Conservation (phyloP, 1,140 invertebrate genomes). For the Hylyphantes graminicola region DNA sequence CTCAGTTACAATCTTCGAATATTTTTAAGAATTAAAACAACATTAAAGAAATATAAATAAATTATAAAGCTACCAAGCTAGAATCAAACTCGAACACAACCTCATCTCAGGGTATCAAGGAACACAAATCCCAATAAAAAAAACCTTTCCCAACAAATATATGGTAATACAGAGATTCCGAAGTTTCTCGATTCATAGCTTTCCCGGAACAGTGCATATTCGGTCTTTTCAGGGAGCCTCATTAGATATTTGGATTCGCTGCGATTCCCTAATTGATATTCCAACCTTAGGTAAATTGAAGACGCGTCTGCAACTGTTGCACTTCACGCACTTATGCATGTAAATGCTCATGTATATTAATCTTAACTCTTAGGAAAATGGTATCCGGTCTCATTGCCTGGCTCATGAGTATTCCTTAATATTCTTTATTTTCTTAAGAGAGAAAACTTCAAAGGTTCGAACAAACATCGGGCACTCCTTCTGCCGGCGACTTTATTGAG, state of each 20-base stretch:
- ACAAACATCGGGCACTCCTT: slow-evolving; percentile 42
- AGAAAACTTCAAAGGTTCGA: slow-evolving; percentile 46
- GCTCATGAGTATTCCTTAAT: slow-evolving; percentile 44
- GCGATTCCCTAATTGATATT: slow-evolving; percentile 55
- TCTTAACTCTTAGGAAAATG: slow-evolving; percentile 52
- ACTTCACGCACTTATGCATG: slow-evolving; percentile 48
- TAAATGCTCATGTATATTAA: slow-evolving; percentile 59
- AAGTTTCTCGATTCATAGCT: slow-evolving; percentile 11
- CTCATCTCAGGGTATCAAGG: slow-evolving; percentile 3
- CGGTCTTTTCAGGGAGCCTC: slow-evolving; percentile 45
- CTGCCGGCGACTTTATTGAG: slow-evolving; percentile 20
- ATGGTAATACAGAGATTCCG: slow-evolving; percentile 42
- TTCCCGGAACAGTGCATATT: slow-evolving; percentile 41
- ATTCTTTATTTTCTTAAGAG: slow-evolving; percentile 55
- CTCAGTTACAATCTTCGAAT: no score
- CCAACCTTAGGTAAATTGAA: slow-evolving; percentile 55
- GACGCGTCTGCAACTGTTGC: slow-evolving; percentile 44
- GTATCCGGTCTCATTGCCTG: slow-evolving; percentile 46
- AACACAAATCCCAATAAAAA: slow-evolving; percentile 42
- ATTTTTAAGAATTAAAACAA: no score
- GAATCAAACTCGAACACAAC: no score
- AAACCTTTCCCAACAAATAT: slow-evolving; percentile 10
- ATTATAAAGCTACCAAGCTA: no score
- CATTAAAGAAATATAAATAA: no score
- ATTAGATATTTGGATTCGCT: slow-evolving; percentile 52